phyloP scores from a whole-genome alignment of 2,888 invertebrate genomes.

The Drosophila vallismaia region DNA sequence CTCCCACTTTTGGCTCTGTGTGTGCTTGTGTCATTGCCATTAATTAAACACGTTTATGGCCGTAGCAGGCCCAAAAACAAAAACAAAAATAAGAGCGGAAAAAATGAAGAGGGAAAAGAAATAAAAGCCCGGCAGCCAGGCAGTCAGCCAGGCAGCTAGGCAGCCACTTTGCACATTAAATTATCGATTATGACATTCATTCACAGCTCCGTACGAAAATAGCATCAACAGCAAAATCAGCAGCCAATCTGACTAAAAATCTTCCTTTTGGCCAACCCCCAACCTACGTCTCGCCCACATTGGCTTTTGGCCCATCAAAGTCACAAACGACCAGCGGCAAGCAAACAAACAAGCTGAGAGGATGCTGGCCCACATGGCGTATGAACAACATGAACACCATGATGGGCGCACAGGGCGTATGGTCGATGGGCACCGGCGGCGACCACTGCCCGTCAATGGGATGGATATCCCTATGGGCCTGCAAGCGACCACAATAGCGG shows the following conservation, averaged over 20 bases:
- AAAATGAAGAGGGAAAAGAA: slow-evolving; percentile 7
- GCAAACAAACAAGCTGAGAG: slow-evolving; percentile 50
- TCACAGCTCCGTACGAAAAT: slow-evolving; percentile 70
- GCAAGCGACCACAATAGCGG: background rate
- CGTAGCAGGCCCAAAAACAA: slow-evolving; percentile 30
- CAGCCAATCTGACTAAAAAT: slow-evolving; percentile 47
- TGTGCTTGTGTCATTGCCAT: slow-evolving; percentile 67
- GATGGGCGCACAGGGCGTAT: slow-evolving; percentile 10
- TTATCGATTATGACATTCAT: slow-evolving; percentile 79
- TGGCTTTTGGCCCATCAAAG: slow-evolving; percentile 54
- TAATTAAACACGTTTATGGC: slow-evolving; percentile 76
- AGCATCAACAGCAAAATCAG: slow-evolving; percentile 54
- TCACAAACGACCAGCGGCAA: slow-evolving; percentile 53
- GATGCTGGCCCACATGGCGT: slow-evolving; percentile 14
- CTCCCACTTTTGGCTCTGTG: slow-evolving; percentile 34
- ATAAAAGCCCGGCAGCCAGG: slow-evolving; percentile 27
- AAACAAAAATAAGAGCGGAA: slow-evolving; percentile 10
- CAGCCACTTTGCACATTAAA: slow-evolving; percentile 70
- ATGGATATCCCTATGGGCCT: slow-evolving; percentile 1
- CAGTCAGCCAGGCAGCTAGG: slow-evolving; percentile 18
- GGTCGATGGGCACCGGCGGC: slow-evolving; percentile 40
- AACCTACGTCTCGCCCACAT: slow-evolving; percentile 4
- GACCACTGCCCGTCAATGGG: slow-evolving; percentile 17
- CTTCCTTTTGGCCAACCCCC: slow-evolving; percentile 9
- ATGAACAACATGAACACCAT: background rate